Base-by-base conservation (phyloP, 1,140 invertebrate species). In the Triops longicaudatus region DNA sequence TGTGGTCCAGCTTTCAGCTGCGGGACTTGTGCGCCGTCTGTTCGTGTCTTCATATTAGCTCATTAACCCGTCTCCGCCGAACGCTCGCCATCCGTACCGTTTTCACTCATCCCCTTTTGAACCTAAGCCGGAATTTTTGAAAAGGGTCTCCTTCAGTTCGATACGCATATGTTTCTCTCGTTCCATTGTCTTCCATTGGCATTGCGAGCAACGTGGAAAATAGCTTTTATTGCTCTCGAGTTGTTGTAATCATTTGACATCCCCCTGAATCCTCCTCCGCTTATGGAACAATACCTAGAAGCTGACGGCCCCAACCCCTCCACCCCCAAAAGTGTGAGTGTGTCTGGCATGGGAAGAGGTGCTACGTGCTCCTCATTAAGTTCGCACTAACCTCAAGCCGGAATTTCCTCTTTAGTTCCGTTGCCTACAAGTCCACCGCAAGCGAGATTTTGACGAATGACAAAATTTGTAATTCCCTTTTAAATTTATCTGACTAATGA, bases 1-100 rank as follows among this genome's bases (percentile, higher is more conserved):
- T 75, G 74, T 43, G 37, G 37, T 43, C 28, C 37, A 75, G 41
- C 76, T 42, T 77, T 73, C 71, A 73, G 26, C 28, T 31, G 37
- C 27, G 26, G 27, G 37, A 28, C 37, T 75, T 75, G 26, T 31
- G 26, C 31, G 26, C 44, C 74, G 37, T 43, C 37, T 31, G 37
- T 75, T 75, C 26, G 41, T 75, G 37, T 42, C 37, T 75, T 26
- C 6, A 9, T 5, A 26, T 75, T 75, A 75, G 44, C 44, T 75
- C 37, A 44, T 26, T 75, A 41, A 75, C 26, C 74, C 74, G 44
- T 43, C 37, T 75, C 26, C 10, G 27, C n/a, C 31, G 31, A 37
- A 7, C 31, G 31, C 31, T 37, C 31, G 31, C 31, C 2, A 2
- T 37, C 31, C 31, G 7, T 4, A 37, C 31, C 31, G 7, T 37